phyloP scores from a whole-genome alignment of 2,888 invertebrate genomes.

The Oscheius sp. region DNA sequence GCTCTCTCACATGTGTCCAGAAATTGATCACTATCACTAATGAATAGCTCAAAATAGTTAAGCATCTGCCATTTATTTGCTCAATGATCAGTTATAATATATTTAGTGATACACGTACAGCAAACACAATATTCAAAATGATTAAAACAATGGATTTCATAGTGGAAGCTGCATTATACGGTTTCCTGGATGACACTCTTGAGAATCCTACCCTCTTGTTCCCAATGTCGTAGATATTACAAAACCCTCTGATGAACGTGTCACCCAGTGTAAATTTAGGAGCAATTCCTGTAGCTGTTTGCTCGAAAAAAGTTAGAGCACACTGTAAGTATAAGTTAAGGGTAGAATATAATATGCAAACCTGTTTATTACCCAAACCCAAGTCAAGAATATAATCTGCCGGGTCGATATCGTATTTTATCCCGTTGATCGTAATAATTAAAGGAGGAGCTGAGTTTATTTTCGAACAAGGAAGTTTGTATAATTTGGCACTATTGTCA shows the following conservation, averaged over 20 bases:
- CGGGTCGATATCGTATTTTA: slow-evolving; percentile 49
- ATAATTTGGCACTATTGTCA: slow-evolving; percentile 43
- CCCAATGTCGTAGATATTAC: slow-evolving; percentile 45
- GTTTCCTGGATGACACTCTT: background rate
- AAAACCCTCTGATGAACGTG: slow-evolving; percentile 49
- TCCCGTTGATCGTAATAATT: slow-evolving; percentile 55
- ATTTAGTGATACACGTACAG: too few species aligned
- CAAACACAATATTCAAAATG: background rate
- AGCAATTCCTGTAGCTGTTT: slow-evolving; percentile 34
- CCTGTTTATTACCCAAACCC: slow-evolving; percentile 42
- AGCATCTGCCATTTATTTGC: too few species aligned
- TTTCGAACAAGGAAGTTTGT: slow-evolving; percentile 54
- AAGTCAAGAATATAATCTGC: slow-evolving; percentile 62
- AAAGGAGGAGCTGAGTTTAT: slow-evolving; percentile 43
- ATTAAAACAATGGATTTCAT: too few species aligned
- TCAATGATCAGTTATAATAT: too few species aligned
- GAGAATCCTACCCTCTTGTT: slow-evolving; percentile 40
- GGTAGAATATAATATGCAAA: background rate
- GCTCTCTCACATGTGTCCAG: too few species aligned
- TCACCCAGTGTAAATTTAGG: slow-evolving; percentile 51
- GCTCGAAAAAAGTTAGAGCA: slow-evolving; percentile 38
- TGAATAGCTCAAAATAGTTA: too few species aligned
- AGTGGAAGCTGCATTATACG: too few species aligned
- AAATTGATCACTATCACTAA: too few species aligned
- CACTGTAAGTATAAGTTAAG: slow-evolving; percentile 31